These are phyloP conservation scores for Prietella phreatophila DNA, from an alignment of 2,113 vertebrate genomes.

Conservation along the genomic window DNA sequence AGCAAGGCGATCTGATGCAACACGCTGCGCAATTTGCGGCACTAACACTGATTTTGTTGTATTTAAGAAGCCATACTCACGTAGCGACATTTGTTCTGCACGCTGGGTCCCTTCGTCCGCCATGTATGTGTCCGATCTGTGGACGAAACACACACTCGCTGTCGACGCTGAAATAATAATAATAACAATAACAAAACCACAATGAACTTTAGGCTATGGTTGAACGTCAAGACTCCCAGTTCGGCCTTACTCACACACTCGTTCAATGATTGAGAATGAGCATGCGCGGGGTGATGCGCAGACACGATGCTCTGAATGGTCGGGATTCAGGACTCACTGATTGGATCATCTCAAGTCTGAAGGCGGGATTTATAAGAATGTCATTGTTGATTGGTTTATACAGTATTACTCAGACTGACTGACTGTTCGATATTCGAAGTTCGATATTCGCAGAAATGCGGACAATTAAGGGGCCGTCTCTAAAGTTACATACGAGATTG, in stretches of 20 bases:
- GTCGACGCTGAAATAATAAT: neutral
- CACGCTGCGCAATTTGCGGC: conserved; percentile 10
- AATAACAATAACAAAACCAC: neutral
- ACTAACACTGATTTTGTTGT: neutral
- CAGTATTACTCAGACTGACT: neutral
- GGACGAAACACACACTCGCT: neutral
- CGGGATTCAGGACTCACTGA: conserved; percentile 5
- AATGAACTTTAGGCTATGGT: neutral
- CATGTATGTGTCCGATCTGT: conserved; percentile 51
- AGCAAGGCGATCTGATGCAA: conserved; percentile 50
- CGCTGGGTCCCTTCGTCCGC: conserved; percentile 57
- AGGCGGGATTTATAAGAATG: conserved; percentile 36
- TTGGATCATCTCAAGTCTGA: neutral
- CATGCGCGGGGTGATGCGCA: neutral
- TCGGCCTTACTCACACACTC: neutral
- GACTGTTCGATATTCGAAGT: neutral
- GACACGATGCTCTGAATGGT: neutral
- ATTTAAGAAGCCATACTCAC: conserved; percentile 57
- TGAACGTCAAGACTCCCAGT: neutral
- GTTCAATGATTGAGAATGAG: neutral
- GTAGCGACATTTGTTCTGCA: conserved; percentile 62
- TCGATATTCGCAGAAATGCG: too few relatives aligned
- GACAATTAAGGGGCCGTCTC: too few relatives aligned
- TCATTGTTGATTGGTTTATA: neutral
- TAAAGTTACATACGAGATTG: too few relatives aligned